Conservation (phyloP, 2,888 invertebrate genomes). For the Gymnocheta viridis region DNA sequence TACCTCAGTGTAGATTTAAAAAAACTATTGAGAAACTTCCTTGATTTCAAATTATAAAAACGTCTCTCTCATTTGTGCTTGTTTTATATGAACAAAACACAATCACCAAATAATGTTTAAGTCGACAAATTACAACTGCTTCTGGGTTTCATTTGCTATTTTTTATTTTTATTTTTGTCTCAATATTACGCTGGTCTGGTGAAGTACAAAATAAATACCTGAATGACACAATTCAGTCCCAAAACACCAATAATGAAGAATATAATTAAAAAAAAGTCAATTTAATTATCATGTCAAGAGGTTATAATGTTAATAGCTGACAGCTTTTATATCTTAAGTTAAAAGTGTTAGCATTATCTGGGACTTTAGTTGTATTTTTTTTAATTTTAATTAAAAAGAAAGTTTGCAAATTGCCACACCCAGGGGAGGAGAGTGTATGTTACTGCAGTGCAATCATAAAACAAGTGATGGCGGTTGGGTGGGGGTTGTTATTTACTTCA, state of each 20-base stretch:
- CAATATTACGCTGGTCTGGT: not conserved
- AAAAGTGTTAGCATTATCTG: conserved; percentile 18
- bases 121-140: not conserved
- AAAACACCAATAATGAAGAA: conserved; percentile 3
- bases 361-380: not conserved
- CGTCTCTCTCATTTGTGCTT: not conserved
- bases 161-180: not conserved
- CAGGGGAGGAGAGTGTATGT: conserved; percentile 1
- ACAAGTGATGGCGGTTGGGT: conserved; percentile 19
- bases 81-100: not conserved
- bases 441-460: conserved; percentile 16
- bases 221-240: conserved; percentile 32
- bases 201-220: not conserved
- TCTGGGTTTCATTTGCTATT: not conserved
- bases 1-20: too few relatives aligned
- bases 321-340: conserved; percentile 3
- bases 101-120: too few relatives aligned
- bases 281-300: conserved; percentile 47
- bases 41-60: too few relatives aligned
- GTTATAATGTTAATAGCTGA: conserved; percentile 13
- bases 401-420: conserved; percentile 41
- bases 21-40: too few relatives aligned
- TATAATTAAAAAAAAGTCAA: conserved; percentile 1
- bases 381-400: conserved; percentile 34
- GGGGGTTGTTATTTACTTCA: not conserved